phyloP scores from a whole-genome alignment of 2,888 invertebrate genomes.

The Byasa hedistus region DNA sequence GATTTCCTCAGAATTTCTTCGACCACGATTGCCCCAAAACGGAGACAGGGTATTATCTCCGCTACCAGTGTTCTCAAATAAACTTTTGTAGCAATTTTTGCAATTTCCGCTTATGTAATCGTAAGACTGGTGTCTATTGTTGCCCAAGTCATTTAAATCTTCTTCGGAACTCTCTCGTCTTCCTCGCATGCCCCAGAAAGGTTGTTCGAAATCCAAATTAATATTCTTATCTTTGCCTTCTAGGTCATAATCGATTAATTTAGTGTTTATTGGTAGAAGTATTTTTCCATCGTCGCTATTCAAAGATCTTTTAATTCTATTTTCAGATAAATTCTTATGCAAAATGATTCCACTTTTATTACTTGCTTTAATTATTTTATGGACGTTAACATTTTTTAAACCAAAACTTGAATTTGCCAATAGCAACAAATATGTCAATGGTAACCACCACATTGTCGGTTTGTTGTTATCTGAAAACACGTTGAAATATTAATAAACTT shows the following conservation, averaged over 20 bases:
- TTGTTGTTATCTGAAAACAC: slow-evolving; percentile 57
- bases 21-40: slow-evolving; percentile 58
- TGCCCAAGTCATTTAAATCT: slow-evolving; percentile 31
- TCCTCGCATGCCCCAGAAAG: slow-evolving; percentile 69
- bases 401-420: slow-evolving; percentile 51
- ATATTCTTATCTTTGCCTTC: slow-evolving; percentile 40
- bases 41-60: slow-evolving; percentile 49
- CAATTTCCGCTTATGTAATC: slow-evolving; percentile 35
- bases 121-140: slow-evolving; percentile 27
- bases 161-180: slow-evolving; percentile 55
- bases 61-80: slow-evolving; percentile 28
- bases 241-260: slow-evolving; percentile 37
- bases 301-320: slow-evolving; percentile 57
- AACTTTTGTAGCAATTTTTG: slow-evolving; percentile 42
- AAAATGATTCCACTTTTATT: slow-evolving; percentile 42
- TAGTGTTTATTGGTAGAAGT: slow-evolving; percentile 49
- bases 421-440: slow-evolving; percentile 51
- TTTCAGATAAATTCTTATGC: slow-evolving; percentile 45
- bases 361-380: slow-evolving; percentile 43
- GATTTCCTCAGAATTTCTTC: slow-evolving; percentile 45
- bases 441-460: slow-evolving; percentile 54
- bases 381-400: slow-evolving; percentile 52
- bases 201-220: slow-evolving; percentile 47
- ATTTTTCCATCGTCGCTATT: slow-evolving; percentile 48
- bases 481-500: slow-evolving; percentile 7